Evolutionary conservation across 2,888 invertebrate genomes (phyloP).

Genomic region (Dilophus febrilis): DNA sequence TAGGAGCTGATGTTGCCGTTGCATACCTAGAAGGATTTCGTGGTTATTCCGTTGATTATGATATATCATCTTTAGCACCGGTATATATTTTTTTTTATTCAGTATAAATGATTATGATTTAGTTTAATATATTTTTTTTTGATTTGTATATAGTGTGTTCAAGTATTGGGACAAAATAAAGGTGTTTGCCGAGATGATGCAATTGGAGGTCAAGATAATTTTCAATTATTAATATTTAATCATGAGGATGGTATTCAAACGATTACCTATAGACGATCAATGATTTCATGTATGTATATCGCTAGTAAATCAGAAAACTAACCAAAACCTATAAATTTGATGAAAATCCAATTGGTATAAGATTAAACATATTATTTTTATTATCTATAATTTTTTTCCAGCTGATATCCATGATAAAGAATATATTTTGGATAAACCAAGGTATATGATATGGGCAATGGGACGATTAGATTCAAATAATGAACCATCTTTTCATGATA

Average conservation of each 20-base stretch:
- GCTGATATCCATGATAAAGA: conserved; percentile 64
- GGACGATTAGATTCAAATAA: conserved; percentile 59
- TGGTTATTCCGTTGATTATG: conserved; percentile 67
- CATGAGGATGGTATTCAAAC: conserved; percentile 60
- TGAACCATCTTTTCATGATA: conserved; percentile 69
- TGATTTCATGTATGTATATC: conserved; percentile 51
- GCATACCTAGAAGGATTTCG: conserved; percentile 54
- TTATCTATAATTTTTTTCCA: conserved; percentile 20
- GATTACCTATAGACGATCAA: conserved; percentile 57
- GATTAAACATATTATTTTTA: no score
- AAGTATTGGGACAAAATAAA: conserved; percentile 67
- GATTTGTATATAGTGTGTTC: conserved; percentile 46
- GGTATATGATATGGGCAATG: conserved; percentile 68
- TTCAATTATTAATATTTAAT: conserved; percentile 58
- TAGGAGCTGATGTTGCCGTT: conserved; percentile 69
- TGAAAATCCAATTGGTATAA: not conserved
- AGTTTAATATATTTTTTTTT: not conserved
- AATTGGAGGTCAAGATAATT: conserved; percentile 66
- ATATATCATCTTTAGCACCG: conserved; percentile 64
- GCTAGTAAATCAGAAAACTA: conserved; percentile 5
- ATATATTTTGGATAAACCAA: conserved; percentile 41
- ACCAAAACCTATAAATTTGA: not conserved
- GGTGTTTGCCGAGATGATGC: conserved; percentile 73
- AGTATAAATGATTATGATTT: no score
- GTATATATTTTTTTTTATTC: conserved; percentile 31